Conservation (phyloP, 2,113 vertebrate genomes). For the Marcusenius ussheri region DNA sequence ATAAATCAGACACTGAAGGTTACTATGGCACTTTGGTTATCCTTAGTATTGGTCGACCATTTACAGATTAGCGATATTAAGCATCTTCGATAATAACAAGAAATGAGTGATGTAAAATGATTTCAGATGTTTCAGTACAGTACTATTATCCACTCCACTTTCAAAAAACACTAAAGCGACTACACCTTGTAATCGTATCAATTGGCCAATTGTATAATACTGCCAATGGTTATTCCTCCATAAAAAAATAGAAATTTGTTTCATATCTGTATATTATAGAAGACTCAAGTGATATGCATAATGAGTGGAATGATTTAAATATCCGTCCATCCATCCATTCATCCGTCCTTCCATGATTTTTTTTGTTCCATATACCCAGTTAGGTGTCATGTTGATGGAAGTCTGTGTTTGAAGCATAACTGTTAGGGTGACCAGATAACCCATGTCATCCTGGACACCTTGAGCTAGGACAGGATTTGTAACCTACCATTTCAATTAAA, state of each 20-base stretch:
- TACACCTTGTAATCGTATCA: constrained; percentile 17
- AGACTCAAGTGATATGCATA: constrained; percentile 53
- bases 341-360: background rate
- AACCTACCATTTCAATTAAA: too few species aligned
- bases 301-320: constrained; percentile 37
- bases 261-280: constrained; percentile 43
- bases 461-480: too few species aligned
- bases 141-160: constrained; percentile 35
- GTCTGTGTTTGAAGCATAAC: constrained; percentile 31
- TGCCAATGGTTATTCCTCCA: constrained; percentile 45
- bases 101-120: constrained; percentile 13
- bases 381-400: constrained; percentile 10
- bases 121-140: constrained; percentile 16
- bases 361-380: background rate
- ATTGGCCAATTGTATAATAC: constrained; percentile 56
- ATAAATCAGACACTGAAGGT: constrained; percentile 28
- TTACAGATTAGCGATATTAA: constrained; percentile 42
- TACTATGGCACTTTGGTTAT: constrained; percentile 44
- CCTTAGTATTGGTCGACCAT: constrained; percentile 31
- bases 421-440: background rate
- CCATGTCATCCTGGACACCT: too few species aligned
- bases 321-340: background rate
- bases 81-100: constrained; percentile 18
- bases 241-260: constrained; percentile 61
- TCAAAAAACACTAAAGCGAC: constrained; percentile 39